Base-by-base conservation (phyloP, 2,797 vertebrate genomes). In the Rhodeus uyekii region DNA sequence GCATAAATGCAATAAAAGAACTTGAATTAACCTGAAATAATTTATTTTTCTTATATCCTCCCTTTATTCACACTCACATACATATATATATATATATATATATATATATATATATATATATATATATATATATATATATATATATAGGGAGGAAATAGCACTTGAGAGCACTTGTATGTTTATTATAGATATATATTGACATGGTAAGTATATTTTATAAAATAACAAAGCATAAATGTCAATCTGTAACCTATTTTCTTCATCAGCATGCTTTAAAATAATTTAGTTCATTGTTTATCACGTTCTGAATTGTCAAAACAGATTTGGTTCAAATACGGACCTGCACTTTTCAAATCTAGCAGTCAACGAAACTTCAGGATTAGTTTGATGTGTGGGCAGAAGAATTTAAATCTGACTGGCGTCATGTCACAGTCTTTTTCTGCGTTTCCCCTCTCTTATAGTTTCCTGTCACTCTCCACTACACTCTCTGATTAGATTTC, bases 381-480 rank as follows among this genome's bases (percentile, higher is more conserved):
- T n/a, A n/a, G n/a, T 24, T 13, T 22, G 0, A 13, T 5, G 16
- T 27, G 29, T 36, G 14, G 22, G 38, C 8, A 3, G 4, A 63
- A 34, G 50, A 16, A 12, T 64, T 65, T 22, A 2, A 73, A 63
- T 74, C 55, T 64, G 68, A 48, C 27, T 19, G 8, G 14, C 22
- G 36, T 61, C 4, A 77, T 7, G 5, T 72, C 14, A 22, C 58
- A 9, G 48, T 48, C 9, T 5, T 64, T n/a, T 61, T 13, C 53
- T 8, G 0, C 4, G 13, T 65, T 32, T 13, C 38, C 9, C 12
- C 34, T 53, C 42, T 36, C 24, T 27, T 6, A 75, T 63, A 55
- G 5, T 36, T 75, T 75, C 27, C 48, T 42, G 61, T 42, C 19
- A 19, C 80, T 75, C 71, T 81, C 34, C 71, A 67, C 60, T 75